These are phyloP conservation scores for Erythrocercus mccallii DNA, from an alignment of 2,113 vertebrate species.

Conservation along the genomic window DNA sequence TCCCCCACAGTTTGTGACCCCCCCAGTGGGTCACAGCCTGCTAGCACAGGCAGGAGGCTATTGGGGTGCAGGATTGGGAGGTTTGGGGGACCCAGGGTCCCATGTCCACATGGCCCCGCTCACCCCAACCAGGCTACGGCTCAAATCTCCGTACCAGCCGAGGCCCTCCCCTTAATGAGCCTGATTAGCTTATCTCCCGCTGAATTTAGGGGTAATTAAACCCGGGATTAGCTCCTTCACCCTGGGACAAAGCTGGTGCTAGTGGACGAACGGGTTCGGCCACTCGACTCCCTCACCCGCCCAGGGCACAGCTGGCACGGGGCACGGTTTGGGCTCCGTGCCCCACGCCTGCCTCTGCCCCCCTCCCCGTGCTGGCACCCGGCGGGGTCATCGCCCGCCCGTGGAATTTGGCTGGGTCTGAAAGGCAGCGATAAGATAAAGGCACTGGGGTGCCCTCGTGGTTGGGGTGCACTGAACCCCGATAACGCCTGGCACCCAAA, in stretches of 20 bases:
- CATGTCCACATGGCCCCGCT: accelerated
- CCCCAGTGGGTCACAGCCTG: neutral
- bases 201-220: slow-evolving; percentile 56
- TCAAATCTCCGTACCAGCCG: neutral
- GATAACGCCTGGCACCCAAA: neutral
- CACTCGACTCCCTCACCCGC: neutral
- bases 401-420: neutral
- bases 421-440: neutral
- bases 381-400: neutral
- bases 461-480: neutral
- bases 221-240: slow-evolving; percentile 36
- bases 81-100: neutral
- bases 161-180: slow-evolving; percentile 12
- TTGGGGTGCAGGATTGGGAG: neutral
- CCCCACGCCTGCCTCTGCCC: neutral
- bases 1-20: neutral
- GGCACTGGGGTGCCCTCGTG: neutral
- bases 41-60: neutral
- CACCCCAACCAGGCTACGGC: neutral
- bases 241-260: neutral
- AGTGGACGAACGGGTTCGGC: neutral
- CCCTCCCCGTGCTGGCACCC: neutral
- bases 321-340: neutral
- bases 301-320: neutral
- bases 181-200: slow-evolving; percentile 14